A percentile compares a stretch with the other conserved stretches of the same genome.
These are phyloP conservation scores for Agonopterix subpropinquella DNA, from an alignment of 2,888 invertebrate genomes.

Conservation along the genomic window DNA sequence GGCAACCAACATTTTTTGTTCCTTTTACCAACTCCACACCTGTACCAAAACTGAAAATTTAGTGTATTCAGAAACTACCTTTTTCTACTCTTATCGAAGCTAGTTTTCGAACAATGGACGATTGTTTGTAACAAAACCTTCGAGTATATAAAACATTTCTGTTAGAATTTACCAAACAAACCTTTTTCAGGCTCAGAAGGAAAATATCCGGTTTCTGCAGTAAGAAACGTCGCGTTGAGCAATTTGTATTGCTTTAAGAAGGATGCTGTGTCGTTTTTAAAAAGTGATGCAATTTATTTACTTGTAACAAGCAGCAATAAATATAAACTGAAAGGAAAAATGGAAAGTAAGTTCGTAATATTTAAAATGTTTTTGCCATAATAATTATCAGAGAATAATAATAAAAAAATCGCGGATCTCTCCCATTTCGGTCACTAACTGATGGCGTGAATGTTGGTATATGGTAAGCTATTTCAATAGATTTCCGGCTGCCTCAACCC, in stretches of 20 bases:
- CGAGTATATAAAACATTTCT: not conserved
- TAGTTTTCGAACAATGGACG: not conserved
- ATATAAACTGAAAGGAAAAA: not conserved
- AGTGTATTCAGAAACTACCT: not conserved
- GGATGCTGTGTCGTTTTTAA: not conserved
- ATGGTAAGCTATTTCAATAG: too few relatives aligned
- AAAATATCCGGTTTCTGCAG: slow-evolving; percentile 15
- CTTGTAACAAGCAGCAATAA: not conserved
- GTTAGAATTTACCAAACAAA: not conserved
- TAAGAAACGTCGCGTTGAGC: not conserved
- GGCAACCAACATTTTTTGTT: not conserved
- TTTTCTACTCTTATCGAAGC: not conserved
- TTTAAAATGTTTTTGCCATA: too few relatives aligned
- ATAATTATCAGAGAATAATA: too few relatives aligned
- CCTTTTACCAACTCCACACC: not conserved
- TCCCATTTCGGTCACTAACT: too few relatives aligned
- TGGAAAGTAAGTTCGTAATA: slow-evolving; percentile 7
- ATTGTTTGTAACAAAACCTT: not conserved
- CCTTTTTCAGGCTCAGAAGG: not conserved
- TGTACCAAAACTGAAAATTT: not conserved
- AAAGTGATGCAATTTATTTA: not conserved
- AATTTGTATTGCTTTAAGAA: not conserved
- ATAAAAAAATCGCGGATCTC: too few relatives aligned
- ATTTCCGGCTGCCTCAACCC: too few relatives aligned
- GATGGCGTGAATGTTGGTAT: too few relatives aligned